phyloP scores from a whole-genome alignment of 2,113 vertebrate genomes.

The Bubalus kerabau region DNA sequence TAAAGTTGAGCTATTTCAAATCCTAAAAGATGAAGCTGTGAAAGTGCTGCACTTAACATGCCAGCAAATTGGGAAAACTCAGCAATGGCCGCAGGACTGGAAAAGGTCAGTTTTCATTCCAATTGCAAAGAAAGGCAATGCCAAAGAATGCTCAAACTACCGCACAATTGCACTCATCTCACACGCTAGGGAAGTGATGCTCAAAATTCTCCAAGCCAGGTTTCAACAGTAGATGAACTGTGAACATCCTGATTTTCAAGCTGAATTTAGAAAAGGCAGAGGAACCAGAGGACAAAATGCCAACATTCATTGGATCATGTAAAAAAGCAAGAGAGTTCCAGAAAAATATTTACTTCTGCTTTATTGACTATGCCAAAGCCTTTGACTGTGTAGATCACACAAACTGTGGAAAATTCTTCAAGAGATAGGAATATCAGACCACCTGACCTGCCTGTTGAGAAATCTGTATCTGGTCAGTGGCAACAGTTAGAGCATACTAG shows the following conservation, averaged over 20 bases:
- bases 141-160: background rate
- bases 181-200: no score
- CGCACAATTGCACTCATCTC: background rate
- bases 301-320: background rate
- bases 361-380: background rate
- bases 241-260: background rate
- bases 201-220: background rate
- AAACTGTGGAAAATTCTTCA: background rate
- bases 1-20: background rate
- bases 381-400: background rate
- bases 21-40: background rate
- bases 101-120: background rate
- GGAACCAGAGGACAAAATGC: background rate
- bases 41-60: background rate
- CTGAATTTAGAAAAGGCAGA: background rate
- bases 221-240: background rate
- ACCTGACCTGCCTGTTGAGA: background rate
- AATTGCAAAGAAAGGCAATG: background rate
- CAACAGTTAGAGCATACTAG: background rate
- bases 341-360: background rate
- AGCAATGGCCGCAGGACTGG: background rate
- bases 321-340: background rate
- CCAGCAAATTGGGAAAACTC: background rate
- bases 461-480: background rate
- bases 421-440: background rate